Conservation (phyloP, 92 coral and sea anemone genomes). For the Meandrina meandrites region DNA sequence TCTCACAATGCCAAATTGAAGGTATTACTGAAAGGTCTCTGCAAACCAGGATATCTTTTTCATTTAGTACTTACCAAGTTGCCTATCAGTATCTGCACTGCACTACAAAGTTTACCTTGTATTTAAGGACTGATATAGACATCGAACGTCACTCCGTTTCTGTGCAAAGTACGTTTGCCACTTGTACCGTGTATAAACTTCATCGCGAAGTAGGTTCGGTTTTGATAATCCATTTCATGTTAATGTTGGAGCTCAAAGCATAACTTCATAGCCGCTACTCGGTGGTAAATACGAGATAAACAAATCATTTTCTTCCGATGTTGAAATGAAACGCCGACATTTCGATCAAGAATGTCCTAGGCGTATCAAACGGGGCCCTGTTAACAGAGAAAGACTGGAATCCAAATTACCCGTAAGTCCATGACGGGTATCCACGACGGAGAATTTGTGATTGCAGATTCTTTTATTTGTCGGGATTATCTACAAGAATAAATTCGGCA, state of each 20-base stretch:
- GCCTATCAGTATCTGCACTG: not conserved
- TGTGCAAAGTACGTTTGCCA: not conserved
- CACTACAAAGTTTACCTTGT: not conserved
- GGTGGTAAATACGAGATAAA: too few relatives aligned
- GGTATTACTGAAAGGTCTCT: not conserved
- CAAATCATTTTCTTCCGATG: too few relatives aligned
- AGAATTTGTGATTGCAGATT: too few relatives aligned
- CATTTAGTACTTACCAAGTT: not conserved
- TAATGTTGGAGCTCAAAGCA: not conserved
- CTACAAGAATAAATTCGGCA: not conserved
- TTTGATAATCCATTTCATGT: not conserved
- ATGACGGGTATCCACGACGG: too few relatives aligned
- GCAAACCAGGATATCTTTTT: not conserved
- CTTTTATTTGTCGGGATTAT: too few relatives aligned
- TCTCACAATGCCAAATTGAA: too few relatives aligned
- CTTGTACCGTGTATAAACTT: not conserved
- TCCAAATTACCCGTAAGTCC: too few relatives aligned
- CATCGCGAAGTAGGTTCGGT: too few relatives aligned
- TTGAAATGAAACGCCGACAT: not conserved
- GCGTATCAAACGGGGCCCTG: not conserved
- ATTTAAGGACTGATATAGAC: conserved; percentile 9
- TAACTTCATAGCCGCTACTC: not conserved
- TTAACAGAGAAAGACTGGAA: too few relatives aligned
- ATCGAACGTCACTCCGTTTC: conserved; percentile 4
- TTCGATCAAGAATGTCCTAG: conserved; percentile 7